Evolutionary conservation across 2,888 invertebrate genomes (phyloP).

Genomic region (Apamea epomidion): DNA sequence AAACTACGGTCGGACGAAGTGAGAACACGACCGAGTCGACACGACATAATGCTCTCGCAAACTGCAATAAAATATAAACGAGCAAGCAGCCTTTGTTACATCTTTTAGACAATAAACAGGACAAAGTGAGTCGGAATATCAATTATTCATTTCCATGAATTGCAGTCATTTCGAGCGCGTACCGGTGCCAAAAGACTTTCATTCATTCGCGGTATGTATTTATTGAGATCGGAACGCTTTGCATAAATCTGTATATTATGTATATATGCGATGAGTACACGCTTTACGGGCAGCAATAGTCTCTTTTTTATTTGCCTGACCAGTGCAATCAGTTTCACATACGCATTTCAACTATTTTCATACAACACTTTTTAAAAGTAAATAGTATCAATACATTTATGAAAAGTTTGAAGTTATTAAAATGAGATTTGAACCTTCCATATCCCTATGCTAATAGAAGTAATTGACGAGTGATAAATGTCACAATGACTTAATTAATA

Average conservation of each 20-base stretch:
- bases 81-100: conserved; percentile 12
- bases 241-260: conserved; percentile 7
- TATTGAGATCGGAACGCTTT: conserved; percentile 34
- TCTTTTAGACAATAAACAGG: conserved; percentile 22
- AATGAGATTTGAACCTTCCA: conserved; percentile 33
- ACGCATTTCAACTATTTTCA: not conserved
- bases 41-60: conserved; percentile 13
- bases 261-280: not conserved
- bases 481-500: conserved; percentile 23
- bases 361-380: not conserved
- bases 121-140: conserved; percentile 21
- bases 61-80: conserved; percentile 34
- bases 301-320: conserved; percentile 18
- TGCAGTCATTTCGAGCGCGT: conserved; percentile 14
- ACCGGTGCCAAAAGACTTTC: conserved; percentile 24
- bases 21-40: not conserved
- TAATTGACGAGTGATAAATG: conserved; percentile 49
- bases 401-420: not conserved
- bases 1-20: conserved; percentile 1
- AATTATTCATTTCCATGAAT: conserved; percentile 35
- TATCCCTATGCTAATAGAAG: conserved; percentile 25
- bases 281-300: conserved; percentile 5
- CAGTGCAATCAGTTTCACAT: conserved; percentile 1
- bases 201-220: conserved; percentile 16
- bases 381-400: not conserved